phyloP scores from a whole-genome alignment of 2,888 invertebrate genomes.

The Drosophila siamana region DNA sequence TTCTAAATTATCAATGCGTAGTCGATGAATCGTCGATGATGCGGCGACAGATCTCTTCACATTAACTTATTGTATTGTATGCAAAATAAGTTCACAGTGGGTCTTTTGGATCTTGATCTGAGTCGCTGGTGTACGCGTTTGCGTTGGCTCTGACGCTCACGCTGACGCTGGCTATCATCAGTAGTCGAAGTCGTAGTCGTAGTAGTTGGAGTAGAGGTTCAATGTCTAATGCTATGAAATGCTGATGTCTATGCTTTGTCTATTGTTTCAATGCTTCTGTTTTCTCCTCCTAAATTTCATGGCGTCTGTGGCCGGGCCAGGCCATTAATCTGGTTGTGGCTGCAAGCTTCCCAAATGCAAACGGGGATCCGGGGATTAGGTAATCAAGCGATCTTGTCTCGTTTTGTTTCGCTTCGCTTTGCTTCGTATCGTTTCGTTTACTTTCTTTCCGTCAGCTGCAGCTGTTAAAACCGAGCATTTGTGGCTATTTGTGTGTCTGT shows the following conservation, averaged over 20 bases:
- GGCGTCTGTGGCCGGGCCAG: slow-evolving; percentile 38
- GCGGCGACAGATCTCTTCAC: slow-evolving; percentile 18
- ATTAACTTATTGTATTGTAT: slow-evolving; percentile 32
- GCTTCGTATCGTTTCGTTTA: slow-evolving; percentile 34
- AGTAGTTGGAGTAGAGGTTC: no score
- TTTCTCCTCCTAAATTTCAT: slow-evolving; percentile 71
- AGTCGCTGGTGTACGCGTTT: no score
- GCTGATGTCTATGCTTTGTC: slow-evolving; percentile 10
- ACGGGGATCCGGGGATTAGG: slow-evolving; percentile 56
- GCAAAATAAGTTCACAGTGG: slow-evolving; percentile 46
- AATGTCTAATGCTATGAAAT: slow-evolving; percentile 17
- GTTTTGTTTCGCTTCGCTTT: slow-evolving; percentile 13
- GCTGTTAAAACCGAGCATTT: not conserved
- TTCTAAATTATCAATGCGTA: slow-evolving; percentile 70
- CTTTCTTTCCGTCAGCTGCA: slow-evolving; percentile 63
- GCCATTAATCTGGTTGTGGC: slow-evolving; percentile 65
- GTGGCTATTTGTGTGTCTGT: not conserved
- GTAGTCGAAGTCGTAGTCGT: no score
- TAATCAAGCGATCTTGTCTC: slow-evolving; percentile 58
- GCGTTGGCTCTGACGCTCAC: no score
- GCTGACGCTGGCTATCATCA: not conserved
- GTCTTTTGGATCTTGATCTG: slow-evolving; percentile 30
- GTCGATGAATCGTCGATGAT: slow-evolving; percentile 16
- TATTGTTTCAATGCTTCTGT: slow-evolving; percentile 59
- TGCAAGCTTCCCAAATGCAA: slow-evolving; percentile 24